A percentile compares a stretch with the other conserved stretches of the same genome.
phyloP scores from a whole-genome alignment of 1,140 invertebrate genomes.

The Neotoxoptera formosana region DNA sequence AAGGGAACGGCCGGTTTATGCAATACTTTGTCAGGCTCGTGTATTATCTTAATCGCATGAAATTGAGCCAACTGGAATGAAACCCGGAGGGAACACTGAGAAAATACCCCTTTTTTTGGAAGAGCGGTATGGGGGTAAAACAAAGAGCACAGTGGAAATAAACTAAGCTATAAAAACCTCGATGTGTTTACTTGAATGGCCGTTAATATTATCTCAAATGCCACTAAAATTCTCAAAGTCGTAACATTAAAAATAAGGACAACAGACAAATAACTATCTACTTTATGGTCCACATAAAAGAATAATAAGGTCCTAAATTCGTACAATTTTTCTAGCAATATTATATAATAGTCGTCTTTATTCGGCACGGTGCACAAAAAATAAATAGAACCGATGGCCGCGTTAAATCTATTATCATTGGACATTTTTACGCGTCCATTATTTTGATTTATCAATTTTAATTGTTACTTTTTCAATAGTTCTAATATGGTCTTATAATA shows the following conservation, averaged over 20 bases:
- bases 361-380: neutral
- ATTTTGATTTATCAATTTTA: neutral
- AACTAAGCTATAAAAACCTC: slow-evolving; percentile 41
- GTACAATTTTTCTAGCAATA: neutral
- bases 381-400: neutral
- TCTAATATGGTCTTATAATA: neutral
- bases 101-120: slow-evolving; percentile 10
- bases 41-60: slow-evolving; percentile 48
- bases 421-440: neutral
- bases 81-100: neutral
- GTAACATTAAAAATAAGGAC: slow-evolving; percentile 36
- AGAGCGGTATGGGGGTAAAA: neutral
- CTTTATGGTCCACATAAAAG: neutral
- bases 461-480: neutral
- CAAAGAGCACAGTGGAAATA: slow-evolving; percentile 31
- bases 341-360: neutral
- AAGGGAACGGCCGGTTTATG: neutral
- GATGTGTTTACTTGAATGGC: slow-evolving; percentile 35
- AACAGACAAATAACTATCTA: slow-evolving; percentile 10
- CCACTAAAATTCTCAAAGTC: slow-evolving; percentile 48
- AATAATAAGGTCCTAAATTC: slow-evolving; percentile 23
- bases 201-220: slow-evolving; percentile 53
- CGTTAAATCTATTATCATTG: neutral
- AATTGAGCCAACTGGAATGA: slow-evolving; percentile 19
- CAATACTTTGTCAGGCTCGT: slow-evolving; percentile 34